Base-by-base conservation (phyloP, 1,140 invertebrate genomes). In the Archivesica marissinica region DNA sequence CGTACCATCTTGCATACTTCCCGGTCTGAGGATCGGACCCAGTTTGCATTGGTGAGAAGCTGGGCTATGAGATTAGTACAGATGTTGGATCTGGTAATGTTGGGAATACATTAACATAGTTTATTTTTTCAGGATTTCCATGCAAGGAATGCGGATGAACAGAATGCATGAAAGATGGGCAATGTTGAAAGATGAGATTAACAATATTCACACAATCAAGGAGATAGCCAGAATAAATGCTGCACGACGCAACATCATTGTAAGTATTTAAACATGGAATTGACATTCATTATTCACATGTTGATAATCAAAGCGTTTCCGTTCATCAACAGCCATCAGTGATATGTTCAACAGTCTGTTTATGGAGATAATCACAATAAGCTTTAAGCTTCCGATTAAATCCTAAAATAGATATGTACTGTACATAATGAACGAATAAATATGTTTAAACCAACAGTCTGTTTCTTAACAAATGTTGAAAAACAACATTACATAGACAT, bases 161-260 rank as follows among this genome's bases (percentile, higher is more conserved):
- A 80, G 88, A 25, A 84, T 92, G 85, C 91, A 92, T 80, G 81
- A 88, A 59, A 86, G 89, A 30, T 92, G 92, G 92, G 76, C 66
- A 20, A 74, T 81, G 44, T 76, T 92, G 61, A 88, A 88, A 13
- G 87, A 90, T 47, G 91, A 92, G 75, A 88, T 92, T n/a, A 82
- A 86, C 47, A 86, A 88, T 23, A 88, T 92, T 50, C 83, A 91
- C 50, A 78, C 87, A 38, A 86, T 88, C 15, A 86, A 87, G 56
- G 88, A 90, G 35, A 44, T 85, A 23, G 88, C 88, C 17, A 81
- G 81, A 47, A 82, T 66, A 38, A 84, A 86, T 61, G 83, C 83
- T 33, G 85, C 82, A 13, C 70, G 84, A 28, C 72, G 85, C 39
- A 79, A 79, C 15, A 47, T 82, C n/a, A 70, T 86, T 33, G 88